Evolutionary conservation across 2,797 vertebrate genomes (phyloP), one percentile per base, ranked within the genome.

Genomic region (Lateolabrax maculatus): DNA sequence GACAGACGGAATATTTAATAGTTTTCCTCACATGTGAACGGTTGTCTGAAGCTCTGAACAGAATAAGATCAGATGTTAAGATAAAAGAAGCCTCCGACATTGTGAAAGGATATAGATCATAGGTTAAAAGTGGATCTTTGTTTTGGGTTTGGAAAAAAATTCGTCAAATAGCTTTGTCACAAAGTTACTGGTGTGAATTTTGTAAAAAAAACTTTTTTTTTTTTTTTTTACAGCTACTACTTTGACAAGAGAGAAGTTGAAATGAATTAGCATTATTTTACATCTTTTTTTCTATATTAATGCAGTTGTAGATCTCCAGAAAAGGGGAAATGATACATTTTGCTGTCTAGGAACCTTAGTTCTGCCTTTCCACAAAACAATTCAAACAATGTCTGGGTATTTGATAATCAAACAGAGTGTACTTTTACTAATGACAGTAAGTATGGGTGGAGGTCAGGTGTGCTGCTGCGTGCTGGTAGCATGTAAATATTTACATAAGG

Each of bases 361-460:
- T 58, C 46, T 41, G 29, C 4, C 6, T 39, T 58, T 65, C 41
- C 31, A 18, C 56, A 5, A 41, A 39, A 46, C 23, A 2, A 21
- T 37, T 39, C 25, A 41, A 29, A 46, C 58, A 37, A 7, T 77
- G n/a, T 58, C 37, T 60, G 19, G 1, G 13, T 23, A 16, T 27
- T 27, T 41, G 13, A 31, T 19, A 46, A 39, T 31, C 63, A 73
- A 48, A 60, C 37, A 21, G 15, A 0, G 37, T 57, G 29, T 21
- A 36, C 23, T 49, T 53, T 25, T 16, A 67, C 56, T 41, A 6
- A 44, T 2, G 57, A 53, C 70, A 46, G 29, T 55, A 12, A 57
- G 46, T 55, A 46, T 51, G 4, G 39, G 60, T 46, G 49, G 27
- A 34, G 66, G 61, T 84, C 56, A 76, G 72, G 62, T 72, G 62